Conservation (phyloP, 1,140 invertebrate species). For the Hirudo medicinalis region DNA sequence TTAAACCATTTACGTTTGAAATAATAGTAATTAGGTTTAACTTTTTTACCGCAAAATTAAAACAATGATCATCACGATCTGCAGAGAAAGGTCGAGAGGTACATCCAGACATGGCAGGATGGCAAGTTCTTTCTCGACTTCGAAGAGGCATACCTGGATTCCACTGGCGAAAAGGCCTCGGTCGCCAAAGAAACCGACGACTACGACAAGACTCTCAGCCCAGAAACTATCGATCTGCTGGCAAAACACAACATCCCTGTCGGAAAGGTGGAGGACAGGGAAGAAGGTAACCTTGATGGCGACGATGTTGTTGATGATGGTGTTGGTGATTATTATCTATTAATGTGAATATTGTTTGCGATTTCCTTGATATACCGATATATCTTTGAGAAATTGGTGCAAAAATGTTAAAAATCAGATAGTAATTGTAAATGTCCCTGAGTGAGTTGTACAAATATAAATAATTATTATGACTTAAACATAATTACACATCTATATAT, state of each 20-base stretch:
- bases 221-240: conserved; percentile 19
- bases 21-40: no score
- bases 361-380: no score
- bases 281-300: conserved; percentile 27
- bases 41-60: no score
- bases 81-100: conserved; percentile 1
- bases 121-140: conserved; percentile 11
- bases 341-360: no score
- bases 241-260: no score
- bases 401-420: no score
- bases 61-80: no score
- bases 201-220: neutral
- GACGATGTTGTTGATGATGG: conserved; percentile 26
- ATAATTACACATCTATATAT: neutral
- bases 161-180: conserved; percentile 12
- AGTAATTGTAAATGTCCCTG: no score
- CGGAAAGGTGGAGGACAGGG: conserved; percentile 16
- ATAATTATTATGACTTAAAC: neutral
- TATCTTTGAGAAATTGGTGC: no score
- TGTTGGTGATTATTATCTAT: conserved; percentile 18
- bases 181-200: neutral
- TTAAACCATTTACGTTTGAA: no score
- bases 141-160: neutral
- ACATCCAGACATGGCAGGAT: conserved; percentile 4
- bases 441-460: no score